These are phyloP conservation scores for Leucophora obtusa DNA, from an alignment of 2,888 invertebrate species.

Conservation along the genomic window DNA sequence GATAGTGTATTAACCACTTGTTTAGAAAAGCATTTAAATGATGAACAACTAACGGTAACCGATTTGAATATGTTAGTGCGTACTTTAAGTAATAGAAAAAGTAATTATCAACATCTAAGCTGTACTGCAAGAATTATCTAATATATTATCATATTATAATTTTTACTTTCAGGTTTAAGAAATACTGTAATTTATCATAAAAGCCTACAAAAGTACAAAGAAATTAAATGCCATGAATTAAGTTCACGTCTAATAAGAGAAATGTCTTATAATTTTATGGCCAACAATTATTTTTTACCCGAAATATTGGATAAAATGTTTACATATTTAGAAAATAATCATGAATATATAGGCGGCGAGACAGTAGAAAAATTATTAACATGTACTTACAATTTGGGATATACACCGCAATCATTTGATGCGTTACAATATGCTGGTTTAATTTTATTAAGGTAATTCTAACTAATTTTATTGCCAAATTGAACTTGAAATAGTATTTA, in stretches of 20 bases:
- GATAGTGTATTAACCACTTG: slow-evolving; percentile 74
- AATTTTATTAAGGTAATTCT: slow-evolving; percentile 78
- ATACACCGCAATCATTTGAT: slow-evolving; percentile 78
- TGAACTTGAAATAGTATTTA: no score
- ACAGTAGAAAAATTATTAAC: slow-evolving; percentile 80
- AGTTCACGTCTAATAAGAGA: slow-evolving; percentile 79
- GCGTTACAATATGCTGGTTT: slow-evolving; percentile 77
- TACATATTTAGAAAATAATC: slow-evolving; percentile 78
- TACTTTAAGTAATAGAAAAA: slow-evolving; percentile 73
- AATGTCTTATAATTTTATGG: slow-evolving; percentile 77
- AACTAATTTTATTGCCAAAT: no score
- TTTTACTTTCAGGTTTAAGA: slow-evolving; percentile 72
- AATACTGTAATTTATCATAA: slow-evolving; percentile 74
- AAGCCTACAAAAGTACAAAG: slow-evolving; percentile 76
- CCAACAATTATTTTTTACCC: slow-evolving; percentile 78
- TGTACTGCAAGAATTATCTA: no score
- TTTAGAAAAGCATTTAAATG: slow-evolving; percentile 72
- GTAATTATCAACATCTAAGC: slow-evolving; percentile 65
- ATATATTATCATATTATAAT: neutral
- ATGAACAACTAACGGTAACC: slow-evolving; percentile 66
- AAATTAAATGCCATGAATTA: slow-evolving; percentile 71
- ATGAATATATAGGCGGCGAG: slow-evolving; percentile 79
- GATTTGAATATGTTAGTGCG: slow-evolving; percentile 75
- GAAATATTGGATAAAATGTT: slow-evolving; percentile 79
- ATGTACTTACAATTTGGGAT: slow-evolving; percentile 80